phyloP scores from a whole-genome alignment of 2,888 invertebrate genomes.

The Tenthredo notha region DNA sequence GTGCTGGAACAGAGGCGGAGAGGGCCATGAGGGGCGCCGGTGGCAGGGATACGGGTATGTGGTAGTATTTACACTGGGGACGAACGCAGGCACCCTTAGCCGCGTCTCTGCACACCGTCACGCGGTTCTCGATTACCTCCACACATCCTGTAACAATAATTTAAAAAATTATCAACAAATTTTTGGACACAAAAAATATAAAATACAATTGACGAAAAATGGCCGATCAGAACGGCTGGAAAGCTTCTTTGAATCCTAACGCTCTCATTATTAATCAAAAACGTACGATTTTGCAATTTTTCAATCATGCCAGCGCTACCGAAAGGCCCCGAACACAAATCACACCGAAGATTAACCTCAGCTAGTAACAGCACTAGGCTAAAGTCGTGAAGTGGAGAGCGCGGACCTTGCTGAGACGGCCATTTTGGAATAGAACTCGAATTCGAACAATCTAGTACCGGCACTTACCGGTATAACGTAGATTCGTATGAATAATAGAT shows the following conservation, averaged over 20 bases:
- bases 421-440: not conserved
- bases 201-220: not conserved
- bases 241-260: not conserved
- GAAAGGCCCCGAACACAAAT: not conserved
- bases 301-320: not conserved
- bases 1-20: slow-evolving; percentile 71
- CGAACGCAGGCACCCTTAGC: slow-evolving; percentile 96
- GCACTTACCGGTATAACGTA: not conserved
- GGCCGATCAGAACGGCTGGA: not conserved
- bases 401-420: not conserved
- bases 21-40: slow-evolving; percentile 89
- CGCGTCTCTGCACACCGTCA: slow-evolving; percentile 97
- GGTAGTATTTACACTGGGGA: slow-evolving; percentile 98
- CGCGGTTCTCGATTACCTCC: slow-evolving; percentile 96
- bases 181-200: not conserved
- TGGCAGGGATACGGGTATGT: slow-evolving; percentile 95
- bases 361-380: not conserved
- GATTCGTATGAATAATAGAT: not conserved
- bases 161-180: not conserved
- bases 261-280: not conserved
- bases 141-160: slow-evolving; percentile 88
- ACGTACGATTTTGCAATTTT: not conserved
- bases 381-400: slow-evolving; percentile 18
- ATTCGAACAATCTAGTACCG: not conserved
- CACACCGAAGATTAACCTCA: not conserved